A percentile compares a stretch with the other conserved stretches of the same genome.
phyloP scores from a whole-genome alignment of 1,140 invertebrate species.

The Coenobita brevimanus region DNA sequence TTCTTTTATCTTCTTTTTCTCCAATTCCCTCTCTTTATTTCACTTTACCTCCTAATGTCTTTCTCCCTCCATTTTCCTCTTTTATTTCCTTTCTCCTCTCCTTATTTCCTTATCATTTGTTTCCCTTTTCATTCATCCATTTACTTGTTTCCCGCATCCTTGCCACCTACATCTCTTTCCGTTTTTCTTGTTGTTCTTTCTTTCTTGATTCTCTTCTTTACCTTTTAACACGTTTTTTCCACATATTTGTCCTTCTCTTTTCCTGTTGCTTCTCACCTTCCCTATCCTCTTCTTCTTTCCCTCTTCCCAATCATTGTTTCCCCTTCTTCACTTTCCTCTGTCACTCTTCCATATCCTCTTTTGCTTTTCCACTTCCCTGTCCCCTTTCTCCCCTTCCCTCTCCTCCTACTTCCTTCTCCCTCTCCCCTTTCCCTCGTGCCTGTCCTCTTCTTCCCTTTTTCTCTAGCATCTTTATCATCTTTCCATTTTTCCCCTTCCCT shows the following conservation, averaged over 20 bases:
- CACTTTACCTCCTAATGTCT: neutral
- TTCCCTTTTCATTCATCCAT: conserved; percentile 4
- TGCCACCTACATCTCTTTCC: neutral
- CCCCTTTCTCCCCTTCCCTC: neutral
- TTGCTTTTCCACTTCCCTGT: neutral
- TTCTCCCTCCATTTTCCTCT: neutral
- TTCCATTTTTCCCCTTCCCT: neutral
- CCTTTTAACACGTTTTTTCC: neutral
- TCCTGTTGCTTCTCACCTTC: neutral
- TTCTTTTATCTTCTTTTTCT: neutral
- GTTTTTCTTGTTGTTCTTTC: neutral
- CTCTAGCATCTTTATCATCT: neutral
- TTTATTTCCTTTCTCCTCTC: neutral
- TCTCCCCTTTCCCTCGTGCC: neutral
- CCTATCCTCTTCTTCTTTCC: conserved; percentile 3
- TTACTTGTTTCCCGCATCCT: neutral
- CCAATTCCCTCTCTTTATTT: neutral
- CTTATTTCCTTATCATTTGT: neutral
- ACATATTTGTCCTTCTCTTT: neutral
- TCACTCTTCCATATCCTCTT: neutral
- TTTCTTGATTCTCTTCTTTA: neutral
- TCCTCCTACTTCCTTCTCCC: neutral
- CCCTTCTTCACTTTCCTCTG: neutral
- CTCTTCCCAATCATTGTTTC: conserved; percentile 2
- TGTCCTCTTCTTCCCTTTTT: neutral